Base-by-base conservation (phyloP, 2,888 invertebrate genomes). In the Lasius platythorax region DNA sequence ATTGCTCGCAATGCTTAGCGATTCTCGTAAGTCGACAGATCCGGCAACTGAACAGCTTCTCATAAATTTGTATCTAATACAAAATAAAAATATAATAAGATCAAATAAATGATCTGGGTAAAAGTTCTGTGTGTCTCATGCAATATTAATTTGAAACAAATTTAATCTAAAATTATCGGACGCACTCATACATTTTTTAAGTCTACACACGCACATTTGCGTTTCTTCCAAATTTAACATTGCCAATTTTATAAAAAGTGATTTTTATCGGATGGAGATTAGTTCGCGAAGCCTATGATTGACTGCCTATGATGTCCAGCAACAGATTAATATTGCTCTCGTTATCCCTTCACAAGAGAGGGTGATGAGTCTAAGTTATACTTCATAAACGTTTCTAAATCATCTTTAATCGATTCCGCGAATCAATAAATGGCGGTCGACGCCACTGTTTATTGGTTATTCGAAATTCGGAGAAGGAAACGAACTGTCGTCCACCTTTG, bases 331-430 rank as follows among this genome's bases (percentile, higher is more conserved):
- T 66, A 68, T 28, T 61, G 15, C 40, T 28, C 61, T 67, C 46
- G 33, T 23, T 15, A 15, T 33, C 18, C 6, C n/a, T 50, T 30
- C 12, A 37, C 50, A 50, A 37, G 23, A 63, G 50, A 58, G 30
- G 33, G 5, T 23, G n/a, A 43, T n/a, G 43, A 56, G 64, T 9
- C n/a, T 64, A 63, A 53, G 67, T 84, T 72, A 56, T 70, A 73
- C 12, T 40, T 37, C 33, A 30, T 73, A 81, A 73, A 85, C 46
- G 64, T 85, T 87, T 73, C 81, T 87, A 91, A 90, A 92, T 91
- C 87, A 91, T 88, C 78, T 87, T 87, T 89, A 90, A 92, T 91
- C 90, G 90, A 85, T 90, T 88, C 88, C 67, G 53, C 76, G 90
- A 89, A 91, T 88, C 76, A 72, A 85, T 68, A 75, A 83, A 70